Evolutionary conservation across 2,888 invertebrate species (phyloP).

Genomic region (Lycaena phlaeas): DNA sequence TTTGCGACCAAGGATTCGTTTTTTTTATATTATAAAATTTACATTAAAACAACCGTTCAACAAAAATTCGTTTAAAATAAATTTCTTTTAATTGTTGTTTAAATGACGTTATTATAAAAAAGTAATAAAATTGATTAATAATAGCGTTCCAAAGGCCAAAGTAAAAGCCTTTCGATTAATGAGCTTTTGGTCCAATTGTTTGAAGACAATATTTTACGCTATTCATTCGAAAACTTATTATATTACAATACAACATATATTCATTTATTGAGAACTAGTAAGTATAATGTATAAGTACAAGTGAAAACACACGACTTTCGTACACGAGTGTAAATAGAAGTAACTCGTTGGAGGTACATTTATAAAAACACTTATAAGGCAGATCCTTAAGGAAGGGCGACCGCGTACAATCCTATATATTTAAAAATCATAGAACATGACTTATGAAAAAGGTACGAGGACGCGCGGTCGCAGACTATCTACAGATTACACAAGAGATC

Average conservation of each 20-base stretch:
- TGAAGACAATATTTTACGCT: too few species aligned
- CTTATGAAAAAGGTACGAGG: constrained; percentile 13
- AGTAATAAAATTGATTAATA: too few species aligned
- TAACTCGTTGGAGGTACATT: constrained; percentile 47
- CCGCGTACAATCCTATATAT: constrained; percentile 27
- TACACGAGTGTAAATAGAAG: constrained; percentile 24
- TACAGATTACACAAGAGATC: constrained; percentile 49
- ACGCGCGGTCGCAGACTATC: constrained; percentile 39
- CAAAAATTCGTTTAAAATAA: too few species aligned
- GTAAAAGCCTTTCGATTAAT: too few species aligned
- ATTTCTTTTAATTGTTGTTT: too few species aligned
- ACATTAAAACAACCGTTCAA: too few species aligned
- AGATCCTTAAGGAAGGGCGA: constrained; percentile 53
- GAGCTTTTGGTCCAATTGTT: too few species aligned
- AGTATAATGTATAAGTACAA: constrained; percentile 40
- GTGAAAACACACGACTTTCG: constrained; percentile 30
- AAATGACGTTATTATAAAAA: too few species aligned
- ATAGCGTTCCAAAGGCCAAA: too few species aligned
- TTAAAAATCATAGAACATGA: not conserved
- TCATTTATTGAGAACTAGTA: constrained; percentile 25
- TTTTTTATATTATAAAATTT: too few species aligned
- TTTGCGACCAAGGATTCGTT: too few species aligned
- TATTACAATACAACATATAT: not conserved
- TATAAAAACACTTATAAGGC: constrained; percentile 69
- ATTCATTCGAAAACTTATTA: not conserved